Percentiles rank a stretch among this genome's conserved stretches.
Evolutionary conservation across 1,140 invertebrate species (phyloP).

Genomic region (Goniozus legneri): DNA sequence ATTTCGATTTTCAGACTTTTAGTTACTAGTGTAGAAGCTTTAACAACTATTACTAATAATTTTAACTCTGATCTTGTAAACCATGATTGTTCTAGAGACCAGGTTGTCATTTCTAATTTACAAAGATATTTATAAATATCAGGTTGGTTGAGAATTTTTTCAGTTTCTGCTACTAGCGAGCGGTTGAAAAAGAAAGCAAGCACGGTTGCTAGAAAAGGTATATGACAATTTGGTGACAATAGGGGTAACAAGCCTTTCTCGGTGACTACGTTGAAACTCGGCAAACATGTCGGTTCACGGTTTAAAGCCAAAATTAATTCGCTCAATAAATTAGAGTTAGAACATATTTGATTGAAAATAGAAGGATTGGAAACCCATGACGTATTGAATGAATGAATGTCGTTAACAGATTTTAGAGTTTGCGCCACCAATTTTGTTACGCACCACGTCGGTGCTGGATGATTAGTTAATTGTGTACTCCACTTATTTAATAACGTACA

Average conservation of each 20-base stretch:
- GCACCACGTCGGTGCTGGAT: conserved; percentile 38
- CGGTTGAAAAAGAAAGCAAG: conserved; percentile 25
- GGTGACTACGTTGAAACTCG: conserved; percentile 35
- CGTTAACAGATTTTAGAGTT: conserved; percentile 27
- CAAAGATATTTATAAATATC: conserved; percentile 36
- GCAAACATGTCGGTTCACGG: conserved; percentile 39
- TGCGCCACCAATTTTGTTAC: conserved; percentile 38
- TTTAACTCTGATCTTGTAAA: conserved; percentile 41
- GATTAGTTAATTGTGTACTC: conserved; percentile 38
- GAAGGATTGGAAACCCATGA: conserved; percentile 29
- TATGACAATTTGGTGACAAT: conserved; percentile 30
- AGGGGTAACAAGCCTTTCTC: conserved; percentile 41
- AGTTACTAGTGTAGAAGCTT: conserved; percentile 11
- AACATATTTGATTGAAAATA: conserved; percentile 26
- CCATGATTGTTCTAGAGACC: conserved; percentile 45
- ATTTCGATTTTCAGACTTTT: conserved; percentile 14
- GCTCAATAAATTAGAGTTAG: conserved; percentile 44
- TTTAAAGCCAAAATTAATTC: conserved; percentile 15
- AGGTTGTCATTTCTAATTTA: conserved; percentile 29
- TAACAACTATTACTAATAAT: conserved; percentile 33
- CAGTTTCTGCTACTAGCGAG: conserved; percentile 17
- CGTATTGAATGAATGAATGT: conserved; percentile 26
- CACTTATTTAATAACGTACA: conserved; percentile 38
- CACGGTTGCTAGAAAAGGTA: conserved; percentile 35
- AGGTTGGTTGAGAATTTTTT: conserved; percentile 20